Evolutionary conservation across 2,113 vertebrate species (phyloP), one percentile per base, ranked within the genome.

Genomic region (Oxyura jamaicensis): DNA sequence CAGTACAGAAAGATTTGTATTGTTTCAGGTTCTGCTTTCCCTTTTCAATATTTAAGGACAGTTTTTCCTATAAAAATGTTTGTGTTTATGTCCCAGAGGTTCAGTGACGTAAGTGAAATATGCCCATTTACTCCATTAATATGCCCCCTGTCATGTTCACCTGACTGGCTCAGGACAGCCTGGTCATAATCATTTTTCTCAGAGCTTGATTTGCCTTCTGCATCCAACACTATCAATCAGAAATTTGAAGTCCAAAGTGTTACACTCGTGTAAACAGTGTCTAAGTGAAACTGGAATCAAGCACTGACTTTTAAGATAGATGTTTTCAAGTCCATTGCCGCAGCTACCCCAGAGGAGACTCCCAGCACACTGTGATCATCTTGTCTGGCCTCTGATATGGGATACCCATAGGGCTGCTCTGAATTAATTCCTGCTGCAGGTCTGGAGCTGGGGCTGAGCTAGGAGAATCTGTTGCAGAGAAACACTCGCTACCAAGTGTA

Each of bases 261-360:
- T 92, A 84, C 90, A 88, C 53, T 86, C 62, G 31, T 29, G 73
- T 92, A 88, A 96, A 96, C 80, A 90, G 73, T 18, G 39, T 28
- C 31, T 76, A 92, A 93, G 71, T 66, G 69, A 84, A 94, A 93
- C 80, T 53, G 41, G 88, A 92, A 69, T 69, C 58, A 21, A 41
- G 74, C 77, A 69, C 0, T 79, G 93, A 82, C 86, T 96, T 93
- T 73, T 63, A 76, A 78, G 91, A 90, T 76, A 90, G 93, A 58
- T 79, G 82, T 95, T 97, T 95, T 96, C 95, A 95, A 94, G 90
- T 92, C 96, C 96, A 92, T 94, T 97, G 95, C 86, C 73, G 89
- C 86, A 78, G 77, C 41, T 86, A 44, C 93, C 90, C 88, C 73
- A 69, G 77, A 92, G 93, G 83, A 93, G 69, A 82, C 71, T 83